Evolutionary conservation across 2,797 vertebrate genomes (phyloP).

Genomic region (Huso huso): DNA sequence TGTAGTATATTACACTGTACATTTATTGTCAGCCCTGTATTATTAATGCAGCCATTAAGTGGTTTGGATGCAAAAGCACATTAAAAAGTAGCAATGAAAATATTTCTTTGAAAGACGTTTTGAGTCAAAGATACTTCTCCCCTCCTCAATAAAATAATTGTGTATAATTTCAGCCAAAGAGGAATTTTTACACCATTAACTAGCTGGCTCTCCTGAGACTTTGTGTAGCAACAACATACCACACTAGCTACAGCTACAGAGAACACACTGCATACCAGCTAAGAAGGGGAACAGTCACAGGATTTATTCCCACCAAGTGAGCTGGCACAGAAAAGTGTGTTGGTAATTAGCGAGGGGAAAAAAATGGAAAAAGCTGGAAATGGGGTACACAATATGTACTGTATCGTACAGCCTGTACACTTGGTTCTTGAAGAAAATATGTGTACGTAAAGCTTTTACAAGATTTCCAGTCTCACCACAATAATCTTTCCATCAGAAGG

Average conservation of each 20-base stretch:
- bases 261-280: background rate
- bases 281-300: background rate
- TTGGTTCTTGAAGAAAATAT: no score
- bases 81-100: background rate
- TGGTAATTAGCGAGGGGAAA: background rate
- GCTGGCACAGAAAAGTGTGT: background rate
- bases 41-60: background rate
- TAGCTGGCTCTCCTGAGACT: constrained; percentile 5
- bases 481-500: no score
- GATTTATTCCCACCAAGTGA: background rate
- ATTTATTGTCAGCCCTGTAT: background rate
- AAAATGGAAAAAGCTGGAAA: no score
- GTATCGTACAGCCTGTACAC: no score
- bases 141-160: background rate
- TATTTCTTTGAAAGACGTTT: background rate
- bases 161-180: background rate
- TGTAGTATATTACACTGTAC: background rate
- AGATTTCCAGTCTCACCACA: no score
- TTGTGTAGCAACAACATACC: background rate
- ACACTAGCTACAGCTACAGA: background rate
- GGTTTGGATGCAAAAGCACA: background rate
- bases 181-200: constrained; percentile 8
- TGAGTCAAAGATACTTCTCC: background rate
- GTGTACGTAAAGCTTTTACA: no score
- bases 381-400: no score